Percentiles rank a stretch among this genome's conserved stretches.
Evolutionary conservation across 2,888 invertebrate genomes (phyloP).

Genomic region (Argyresthia goedartella): DNA sequence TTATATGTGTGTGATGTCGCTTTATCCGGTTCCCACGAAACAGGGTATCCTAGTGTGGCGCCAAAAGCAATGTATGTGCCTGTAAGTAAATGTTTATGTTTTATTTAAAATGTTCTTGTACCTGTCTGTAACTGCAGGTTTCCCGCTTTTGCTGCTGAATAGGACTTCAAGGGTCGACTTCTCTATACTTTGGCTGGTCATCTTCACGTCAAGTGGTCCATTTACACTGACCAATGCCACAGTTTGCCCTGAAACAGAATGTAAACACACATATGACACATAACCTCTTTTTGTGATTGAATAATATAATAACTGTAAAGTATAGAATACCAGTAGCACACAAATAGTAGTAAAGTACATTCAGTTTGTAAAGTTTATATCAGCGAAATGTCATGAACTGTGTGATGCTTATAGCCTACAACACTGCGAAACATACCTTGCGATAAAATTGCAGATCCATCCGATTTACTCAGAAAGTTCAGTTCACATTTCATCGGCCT

Average conservation of each 20-base stretch:
- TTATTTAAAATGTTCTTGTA: too few relatives aligned
- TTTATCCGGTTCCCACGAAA: too few relatives aligned
- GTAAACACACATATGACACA: too few relatives aligned
- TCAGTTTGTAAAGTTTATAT: too few relatives aligned
- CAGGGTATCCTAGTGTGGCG: too few relatives aligned
- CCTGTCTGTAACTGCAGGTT: slow-evolving; percentile 68
- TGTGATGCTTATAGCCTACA: not conserved
- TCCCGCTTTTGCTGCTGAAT: slow-evolving; percentile 82
- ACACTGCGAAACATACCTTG: slow-evolving; percentile 72
- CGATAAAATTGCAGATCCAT: slow-evolving; percentile 82
- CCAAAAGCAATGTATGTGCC: too few relatives aligned
- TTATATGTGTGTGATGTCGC: too few relatives aligned
- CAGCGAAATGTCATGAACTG: too few relatives aligned
- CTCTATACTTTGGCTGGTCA: slow-evolving; percentile 81
- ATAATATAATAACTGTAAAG: not conserved
- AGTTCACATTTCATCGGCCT: slow-evolving; percentile 76
- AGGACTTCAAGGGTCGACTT: slow-evolving; percentile 84
- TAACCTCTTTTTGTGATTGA: not conserved
- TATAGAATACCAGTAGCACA: not conserved
- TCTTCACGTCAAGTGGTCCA: slow-evolving; percentile 86
- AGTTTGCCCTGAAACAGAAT: slow-evolving; percentile 76
- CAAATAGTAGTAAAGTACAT: not conserved
- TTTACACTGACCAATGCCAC: slow-evolving; percentile 82
- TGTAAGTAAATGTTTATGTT: too few relatives aligned
- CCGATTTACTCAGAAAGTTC: slow-evolving; percentile 79